Percentiles rank a stretch among this genome's conserved stretches.
Evolutionary conservation across 2,797 vertebrate species (phyloP).

Genomic region (Diplodus puntazzo): DNA sequence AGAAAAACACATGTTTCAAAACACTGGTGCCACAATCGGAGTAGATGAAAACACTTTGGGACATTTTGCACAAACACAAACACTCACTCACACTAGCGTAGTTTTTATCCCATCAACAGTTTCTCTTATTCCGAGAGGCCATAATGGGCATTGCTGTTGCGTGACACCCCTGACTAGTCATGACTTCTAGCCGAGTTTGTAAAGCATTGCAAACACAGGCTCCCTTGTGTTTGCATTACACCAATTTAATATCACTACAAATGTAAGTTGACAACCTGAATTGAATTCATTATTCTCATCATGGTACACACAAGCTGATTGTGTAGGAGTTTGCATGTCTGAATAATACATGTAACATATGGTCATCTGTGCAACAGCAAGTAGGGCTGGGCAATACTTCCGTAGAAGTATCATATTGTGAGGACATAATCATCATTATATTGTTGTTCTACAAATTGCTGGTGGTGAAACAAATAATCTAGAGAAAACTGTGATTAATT

Average conservation of each 20-base stretch:
- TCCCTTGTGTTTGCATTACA: not conserved
- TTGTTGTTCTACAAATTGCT: not conserved
- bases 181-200: not conserved
- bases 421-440: not conserved
- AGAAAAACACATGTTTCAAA: slow-evolving; percentile 37
- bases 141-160: slow-evolving; percentile 1
- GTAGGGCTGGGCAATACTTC: not conserved
- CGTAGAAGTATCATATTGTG: not conserved
- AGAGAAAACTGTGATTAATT: not conserved
- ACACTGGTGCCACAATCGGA: not conserved
- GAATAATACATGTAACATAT: slow-evolving; percentile 9
- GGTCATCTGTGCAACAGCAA: not conserved
- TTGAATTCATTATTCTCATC: not conserved
- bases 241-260: not conserved
- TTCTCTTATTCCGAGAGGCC: not conserved
- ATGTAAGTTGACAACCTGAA: not conserved
- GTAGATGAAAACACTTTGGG: not conserved
- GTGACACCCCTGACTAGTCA: not conserved
- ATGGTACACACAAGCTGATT: not conserved
- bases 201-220: too few relatives aligned
- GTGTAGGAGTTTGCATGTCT: slow-evolving; percentile 2
- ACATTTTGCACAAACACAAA: not conserved
- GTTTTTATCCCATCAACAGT: not conserved
- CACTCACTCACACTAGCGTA: not conserved
- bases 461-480: not conserved